These are phyloP conservation scores for Dyspetes luteomarginatus DNA, from an alignment of 2,888 invertebrate genomes.

Conservation along the genomic window DNA sequence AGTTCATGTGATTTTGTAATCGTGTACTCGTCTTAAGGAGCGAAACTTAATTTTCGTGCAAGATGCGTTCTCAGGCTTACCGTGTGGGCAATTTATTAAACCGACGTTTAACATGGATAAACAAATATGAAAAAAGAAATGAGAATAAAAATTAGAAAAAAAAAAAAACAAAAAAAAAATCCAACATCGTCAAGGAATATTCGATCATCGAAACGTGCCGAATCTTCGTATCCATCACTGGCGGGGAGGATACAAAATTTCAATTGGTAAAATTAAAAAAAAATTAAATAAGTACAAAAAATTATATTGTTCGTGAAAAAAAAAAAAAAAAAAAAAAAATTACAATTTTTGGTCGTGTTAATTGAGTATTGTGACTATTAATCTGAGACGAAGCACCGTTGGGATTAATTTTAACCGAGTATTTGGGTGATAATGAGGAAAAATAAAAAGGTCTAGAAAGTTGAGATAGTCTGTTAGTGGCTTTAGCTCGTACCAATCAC, in stretches of 20 bases:
- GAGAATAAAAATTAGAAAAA: neutral
- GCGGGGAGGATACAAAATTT: conserved; percentile 28
- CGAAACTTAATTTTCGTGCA: conserved; percentile 44
- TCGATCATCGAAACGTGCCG: neutral
- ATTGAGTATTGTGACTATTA: conserved; percentile 48
- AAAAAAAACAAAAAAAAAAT: conserved; percentile 25
- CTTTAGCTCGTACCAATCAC: conserved; percentile 62
- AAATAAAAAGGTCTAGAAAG: conserved; percentile 50
- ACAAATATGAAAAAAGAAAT: neutral
- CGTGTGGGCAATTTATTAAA: conserved; percentile 24
- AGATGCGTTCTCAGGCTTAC: neutral
- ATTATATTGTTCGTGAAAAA: too few species aligned
- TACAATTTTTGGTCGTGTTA: conserved; percentile 55
- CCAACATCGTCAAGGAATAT: too few species aligned
- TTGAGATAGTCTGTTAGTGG: conserved; percentile 60
- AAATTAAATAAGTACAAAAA: too few species aligned
- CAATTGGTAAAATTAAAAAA: conserved; percentile 57
- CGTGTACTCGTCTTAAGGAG: conserved; percentile 61
- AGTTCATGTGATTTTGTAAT: conserved; percentile 53
- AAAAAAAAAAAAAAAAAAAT: conserved; percentile 46
- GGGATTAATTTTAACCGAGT: conserved; percentile 53
- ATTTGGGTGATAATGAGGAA: conserved; percentile 24
- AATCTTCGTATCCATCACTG: neutral
- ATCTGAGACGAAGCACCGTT: conserved; percentile 40
- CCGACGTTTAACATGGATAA: conserved; percentile 11